Base-by-base conservation (phyloP, 2,888 invertebrate genomes). In the Pemphredon lugubris region DNA sequence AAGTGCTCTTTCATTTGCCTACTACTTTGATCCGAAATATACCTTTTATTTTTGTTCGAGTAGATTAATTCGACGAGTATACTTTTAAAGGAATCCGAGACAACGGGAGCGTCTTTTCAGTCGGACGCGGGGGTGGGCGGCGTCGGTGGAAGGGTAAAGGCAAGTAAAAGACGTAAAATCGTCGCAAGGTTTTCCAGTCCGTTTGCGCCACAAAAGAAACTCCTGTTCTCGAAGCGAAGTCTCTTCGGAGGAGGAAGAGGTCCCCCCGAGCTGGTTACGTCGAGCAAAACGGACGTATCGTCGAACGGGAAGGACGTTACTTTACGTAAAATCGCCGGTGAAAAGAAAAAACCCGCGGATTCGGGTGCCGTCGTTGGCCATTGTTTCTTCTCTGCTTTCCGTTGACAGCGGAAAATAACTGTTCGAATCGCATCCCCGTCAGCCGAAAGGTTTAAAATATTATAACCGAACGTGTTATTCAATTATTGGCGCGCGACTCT, bases 121-220 rank as follows among this genome's bases (percentile, higher is more conserved):
- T 26, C 7, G 30, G 34, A 37, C n/a, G 23, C 26, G 26, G 4
- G 26, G 26, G 7, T 7, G 26, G 26, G 7, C 26, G 26, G 26
- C 26, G n/a, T n/a, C n/a, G n/a, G n/a, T n/a, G n/a, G n/a, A n/a
- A 50, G 39, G 9, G n/a, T 20, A 9, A 48, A 45, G 39, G 47
- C 21, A 50, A 39, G 47, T 11, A 32, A 44, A 50, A 58, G 47
- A 73, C 66, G 78, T 77, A 64, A 77, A 77, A 71, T 74, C 74
- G 68, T 58, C 45, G 58, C 47, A 61, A 34, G 65, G 63, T 79
- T 78, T 79, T 78, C 70, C 78, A 47, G 57, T 71, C 65, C 67
- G 79, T 78, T 78, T 79, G 40, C 65, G 63, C 64, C 59, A 59
- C 66, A 71, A 76, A 78, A 76, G 76, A 60, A 76, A 67, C 73